Conservation (phyloP, 2,113 vertebrate species). For the Actenoides lindsayi region DNA sequence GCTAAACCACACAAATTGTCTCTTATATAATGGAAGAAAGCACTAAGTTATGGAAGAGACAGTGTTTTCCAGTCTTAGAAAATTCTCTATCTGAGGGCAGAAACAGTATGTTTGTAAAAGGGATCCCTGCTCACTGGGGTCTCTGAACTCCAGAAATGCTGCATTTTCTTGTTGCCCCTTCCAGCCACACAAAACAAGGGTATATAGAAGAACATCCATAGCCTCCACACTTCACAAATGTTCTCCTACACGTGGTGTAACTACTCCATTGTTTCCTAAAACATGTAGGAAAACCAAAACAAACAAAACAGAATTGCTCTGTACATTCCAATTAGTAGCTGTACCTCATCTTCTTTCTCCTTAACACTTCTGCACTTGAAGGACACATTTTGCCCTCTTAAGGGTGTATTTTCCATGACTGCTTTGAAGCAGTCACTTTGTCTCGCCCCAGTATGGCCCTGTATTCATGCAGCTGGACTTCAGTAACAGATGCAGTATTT, state of each 20-base stretch:
- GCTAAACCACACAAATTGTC: background rate
- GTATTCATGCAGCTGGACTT: background rate
- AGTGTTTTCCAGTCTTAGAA: background rate
- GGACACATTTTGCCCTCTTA: background rate
- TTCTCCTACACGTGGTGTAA: background rate
- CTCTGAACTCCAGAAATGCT: background rate
- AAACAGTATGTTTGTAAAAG: background rate
- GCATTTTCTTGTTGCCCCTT: background rate
- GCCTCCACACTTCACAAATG: background rate
- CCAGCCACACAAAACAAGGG: background rate
- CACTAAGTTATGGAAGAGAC: background rate
- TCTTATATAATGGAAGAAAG: background rate
- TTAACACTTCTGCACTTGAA: background rate
- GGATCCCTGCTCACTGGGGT: background rate
- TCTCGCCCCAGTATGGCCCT: fast-evolving
- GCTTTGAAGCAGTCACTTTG: background rate
- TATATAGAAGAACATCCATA: background rate
- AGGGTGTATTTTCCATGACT: background rate
- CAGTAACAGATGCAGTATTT: background rate
- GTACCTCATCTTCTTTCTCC: background rate
- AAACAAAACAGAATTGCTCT: background rate
- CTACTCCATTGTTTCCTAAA: background rate
- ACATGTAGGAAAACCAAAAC: background rate
- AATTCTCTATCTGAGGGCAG: background rate
- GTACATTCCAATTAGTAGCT: background rate